Percentiles rank a stretch among this genome's conserved stretches.
Conservation (phyloP, 2,888 invertebrate genomes). For the Drosophila anomalata region DNA sequence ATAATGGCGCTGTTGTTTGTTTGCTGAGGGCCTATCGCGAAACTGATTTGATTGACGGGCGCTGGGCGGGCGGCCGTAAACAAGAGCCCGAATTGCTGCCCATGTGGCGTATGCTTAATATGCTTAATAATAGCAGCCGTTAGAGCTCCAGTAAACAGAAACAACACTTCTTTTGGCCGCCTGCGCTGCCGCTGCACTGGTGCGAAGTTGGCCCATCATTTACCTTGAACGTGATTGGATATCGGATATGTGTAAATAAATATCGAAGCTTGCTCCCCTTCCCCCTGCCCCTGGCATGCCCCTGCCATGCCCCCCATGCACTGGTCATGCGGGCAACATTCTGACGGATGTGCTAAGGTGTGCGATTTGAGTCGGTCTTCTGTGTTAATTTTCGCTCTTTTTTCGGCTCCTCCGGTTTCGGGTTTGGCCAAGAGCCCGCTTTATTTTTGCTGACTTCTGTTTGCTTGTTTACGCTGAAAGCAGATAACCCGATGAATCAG, state of each 20-base stretch:
- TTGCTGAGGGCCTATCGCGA: constrained; percentile 29
- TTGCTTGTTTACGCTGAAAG: constrained; percentile 37
- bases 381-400: constrained; percentile 4
- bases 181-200: neutral
- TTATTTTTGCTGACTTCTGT: constrained; percentile 55
- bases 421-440: constrained; percentile 19
- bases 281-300: neutral
- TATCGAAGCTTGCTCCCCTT: constrained; percentile 6
- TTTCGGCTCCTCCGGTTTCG: constrained; percentile 52
- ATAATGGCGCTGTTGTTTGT: constrained; percentile 33
- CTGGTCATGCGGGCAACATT: constrained; percentile 44
- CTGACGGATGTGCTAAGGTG: constrained; percentile 46
- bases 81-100: constrained; percentile 7
- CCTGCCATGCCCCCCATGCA: constrained; percentile 20
- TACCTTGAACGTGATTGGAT: constrained; percentile 78
- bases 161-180: neutral
- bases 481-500: constrained; percentile 56
- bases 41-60: constrained; percentile 20
- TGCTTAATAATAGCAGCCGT: neutral
- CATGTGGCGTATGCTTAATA: constrained; percentile 32
- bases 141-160: constrained; percentile 17
- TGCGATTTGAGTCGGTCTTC: constrained; percentile 39
- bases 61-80: constrained; percentile 10
- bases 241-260: constrained; percentile 54
- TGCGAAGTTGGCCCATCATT: constrained; percentile 54